Evolutionary conservation across 2,888 invertebrate species (phyloP), one percentile per base, ranked within the genome.

Genomic region (Tetranychus truncatus): DNA sequence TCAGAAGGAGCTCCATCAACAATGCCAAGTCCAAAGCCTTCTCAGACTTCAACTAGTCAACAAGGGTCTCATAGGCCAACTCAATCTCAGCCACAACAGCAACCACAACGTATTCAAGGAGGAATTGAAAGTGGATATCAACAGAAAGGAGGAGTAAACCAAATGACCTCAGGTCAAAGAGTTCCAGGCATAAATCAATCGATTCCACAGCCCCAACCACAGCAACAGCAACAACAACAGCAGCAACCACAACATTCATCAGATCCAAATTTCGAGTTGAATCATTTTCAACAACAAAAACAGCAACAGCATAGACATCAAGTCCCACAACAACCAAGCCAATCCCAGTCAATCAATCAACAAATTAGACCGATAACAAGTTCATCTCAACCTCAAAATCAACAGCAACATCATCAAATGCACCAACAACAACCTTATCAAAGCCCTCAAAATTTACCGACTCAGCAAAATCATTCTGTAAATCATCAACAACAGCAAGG

Each of bases 381-480:
- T 20, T 69, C 69, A 24, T 66, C 20, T 66, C 18, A 20, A 20
- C 1, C 7, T 20, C 66, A 8, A 9, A 66, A 66, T 66, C 66
- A 66, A 66, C 6, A 18, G 9, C 66, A 66, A 66, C 66, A 69
- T 20, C 9, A 20, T 18, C 74, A 73, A 71, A 75, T 72, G 55
- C 75, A 65, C 45, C 77, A 66, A n/a, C 67, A 65, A 20, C 66
- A 77, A 55, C 78, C 66, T 66, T 66, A 20, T 24, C 34, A 69
- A 11, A 20, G 6, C n/a, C 69, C 5, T 9, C 34, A 24, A 24
- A 69, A 24, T 69, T 9, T 69, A 11, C 34, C 34, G 34, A 34
- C 3, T 34, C 34, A 34, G 34, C 34, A 34, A 34, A 34, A 34
- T 34, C 34, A 34, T 34, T 34, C 34, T 34, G 34, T 34, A 5